Evolutionary conservation across 2,888 invertebrate genomes (phyloP).

Genomic region (Amphimallon solstitiale): DNA sequence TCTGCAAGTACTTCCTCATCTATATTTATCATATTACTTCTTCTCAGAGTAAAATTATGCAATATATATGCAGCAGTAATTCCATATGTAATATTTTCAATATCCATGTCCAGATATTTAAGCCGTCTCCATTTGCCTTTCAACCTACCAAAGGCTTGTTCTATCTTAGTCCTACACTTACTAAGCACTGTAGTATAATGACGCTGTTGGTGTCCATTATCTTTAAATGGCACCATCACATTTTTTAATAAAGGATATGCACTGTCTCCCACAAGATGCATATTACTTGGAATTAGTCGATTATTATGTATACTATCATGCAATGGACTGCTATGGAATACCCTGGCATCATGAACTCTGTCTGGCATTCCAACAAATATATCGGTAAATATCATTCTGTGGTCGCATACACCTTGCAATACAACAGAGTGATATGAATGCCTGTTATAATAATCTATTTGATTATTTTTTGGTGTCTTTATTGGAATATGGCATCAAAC

Average conservation of each 20-base stretch:
- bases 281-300: too few relatives aligned
- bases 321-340: too few relatives aligned
- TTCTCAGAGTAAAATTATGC: background rate
- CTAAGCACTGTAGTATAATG: constrained; percentile 50
- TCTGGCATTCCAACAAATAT: too few relatives aligned
- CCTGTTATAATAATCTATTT: background rate
- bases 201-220: constrained; percentile 48
- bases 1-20: background rate
- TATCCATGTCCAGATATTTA: too few relatives aligned
- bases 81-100: too few relatives aligned
- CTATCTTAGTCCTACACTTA: constrained; percentile 47
- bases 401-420: background rate
- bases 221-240: constrained; percentile 50
- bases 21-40: background rate
- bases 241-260: too few relatives aligned
- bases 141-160: too few relatives aligned
- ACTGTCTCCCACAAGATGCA: too few relatives aligned
- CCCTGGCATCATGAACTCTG: too few relatives aligned
- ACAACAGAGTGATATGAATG: background rate
- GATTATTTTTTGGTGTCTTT: background rate
- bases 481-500: background rate
- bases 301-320: too few relatives aligned
- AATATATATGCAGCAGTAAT: constrained; percentile 43
- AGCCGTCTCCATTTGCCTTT: too few relatives aligned
- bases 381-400: background rate